A percentile compares a stretch with the other conserved stretches of the same genome.
Conservation (phyloP, 2,888 invertebrate genomes). For the Nectonema munidae region DNA sequence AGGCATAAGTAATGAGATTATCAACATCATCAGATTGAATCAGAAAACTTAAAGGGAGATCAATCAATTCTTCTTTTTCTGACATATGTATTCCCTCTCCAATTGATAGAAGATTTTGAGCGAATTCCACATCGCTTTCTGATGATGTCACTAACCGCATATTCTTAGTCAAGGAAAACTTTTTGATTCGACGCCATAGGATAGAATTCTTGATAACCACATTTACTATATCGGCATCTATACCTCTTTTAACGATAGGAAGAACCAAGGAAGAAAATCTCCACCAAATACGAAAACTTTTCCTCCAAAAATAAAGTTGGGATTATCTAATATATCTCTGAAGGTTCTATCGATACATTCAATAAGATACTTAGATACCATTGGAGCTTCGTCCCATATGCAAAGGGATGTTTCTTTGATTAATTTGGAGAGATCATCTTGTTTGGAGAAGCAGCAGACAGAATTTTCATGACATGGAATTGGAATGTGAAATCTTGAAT, state of each 20-base stretch:
- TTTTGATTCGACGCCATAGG: not conserved
- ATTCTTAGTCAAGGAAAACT: no score
- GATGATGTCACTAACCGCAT: not conserved
- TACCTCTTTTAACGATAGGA: not conserved
- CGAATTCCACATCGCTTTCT: not conserved
- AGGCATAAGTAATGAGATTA: no score
- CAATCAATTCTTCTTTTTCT: no score
- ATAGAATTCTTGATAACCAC: not conserved
- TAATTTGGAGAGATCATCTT: slow-evolving; percentile 2
- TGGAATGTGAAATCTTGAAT: slow-evolving; percentile 20
- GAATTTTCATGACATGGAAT: slow-evolving; percentile 17
- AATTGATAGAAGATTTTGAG: no score
- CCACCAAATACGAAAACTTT: no score
- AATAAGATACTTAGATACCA: slow-evolving; percentile 15
- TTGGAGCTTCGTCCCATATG: slow-evolving; percentile 17
- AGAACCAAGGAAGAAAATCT: no score
- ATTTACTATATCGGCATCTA: not conserved
- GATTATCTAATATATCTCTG: no score
- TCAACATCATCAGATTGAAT: no score
- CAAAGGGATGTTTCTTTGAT: slow-evolving; percentile 14
- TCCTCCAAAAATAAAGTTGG: no score
- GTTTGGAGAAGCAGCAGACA: slow-evolving; percentile 1
- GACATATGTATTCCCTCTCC: no score
- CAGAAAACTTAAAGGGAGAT: no score
- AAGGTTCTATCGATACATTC: slow-evolving; percentile 14